These are phyloP conservation scores for Montipora capricornis DNA, from an alignment of 64 coral and sea anemone genomes.

Conservation along the genomic window DNA sequence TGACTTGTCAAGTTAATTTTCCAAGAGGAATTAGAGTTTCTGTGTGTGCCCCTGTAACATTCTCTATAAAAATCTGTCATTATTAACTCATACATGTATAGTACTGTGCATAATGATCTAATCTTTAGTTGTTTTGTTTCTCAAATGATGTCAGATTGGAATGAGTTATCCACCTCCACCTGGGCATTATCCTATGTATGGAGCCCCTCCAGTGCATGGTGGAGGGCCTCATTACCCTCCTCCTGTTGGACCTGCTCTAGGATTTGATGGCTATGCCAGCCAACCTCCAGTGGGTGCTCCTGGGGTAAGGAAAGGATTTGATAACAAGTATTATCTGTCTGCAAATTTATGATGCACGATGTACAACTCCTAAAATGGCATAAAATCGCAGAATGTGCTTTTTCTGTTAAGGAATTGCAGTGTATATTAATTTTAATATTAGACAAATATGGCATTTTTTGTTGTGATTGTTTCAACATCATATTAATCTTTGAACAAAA, in stretches of 20 bases:
- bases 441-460: too few relatives aligned
- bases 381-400: not conserved
- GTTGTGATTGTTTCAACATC: too few relatives aligned
- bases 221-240: slow-evolving; percentile 26
- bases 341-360: not conserved
- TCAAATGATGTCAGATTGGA: not conserved
- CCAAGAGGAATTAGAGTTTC: too few relatives aligned
- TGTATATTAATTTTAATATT: too few relatives aligned
- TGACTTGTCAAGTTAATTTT: too few relatives aligned
- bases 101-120: too few relatives aligned
- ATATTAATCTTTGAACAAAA: too few relatives aligned
- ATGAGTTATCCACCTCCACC: slow-evolving; percentile 46
- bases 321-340: not conserved
- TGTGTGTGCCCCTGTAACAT: too few relatives aligned
- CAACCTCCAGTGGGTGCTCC: slow-evolving; percentile 5
- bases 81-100: too few relatives aligned
- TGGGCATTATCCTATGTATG: slow-evolving; percentile 34
- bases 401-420: too few relatives aligned
- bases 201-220: slow-evolving; percentile 20
- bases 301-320: slow-evolving; percentile 7
- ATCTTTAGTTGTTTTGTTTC: not conserved
- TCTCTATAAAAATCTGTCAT: too few relatives aligned
- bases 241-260: slow-evolving; percentile 6
- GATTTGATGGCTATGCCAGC: slow-evolving; percentile 15
- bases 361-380: not conserved